phyloP scores from a whole-genome alignment of 2,888 invertebrate species.

The Empis livida region DNA sequence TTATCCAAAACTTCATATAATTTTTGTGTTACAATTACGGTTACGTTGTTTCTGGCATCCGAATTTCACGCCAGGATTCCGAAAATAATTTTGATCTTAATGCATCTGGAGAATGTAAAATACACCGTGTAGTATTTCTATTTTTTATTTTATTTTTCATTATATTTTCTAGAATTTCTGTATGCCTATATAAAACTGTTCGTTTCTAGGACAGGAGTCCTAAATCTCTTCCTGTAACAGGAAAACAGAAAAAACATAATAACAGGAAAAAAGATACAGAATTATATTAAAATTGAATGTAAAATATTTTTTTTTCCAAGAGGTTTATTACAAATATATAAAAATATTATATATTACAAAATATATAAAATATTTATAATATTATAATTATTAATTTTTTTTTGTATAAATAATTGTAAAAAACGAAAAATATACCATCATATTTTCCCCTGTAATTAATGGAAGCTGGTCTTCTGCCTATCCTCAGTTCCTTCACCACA shows the following conservation, averaged over 20 bases:
- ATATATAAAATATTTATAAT: neutral
- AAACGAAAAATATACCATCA: conserved; percentile 28
- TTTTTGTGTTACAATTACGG: conserved; percentile 73
- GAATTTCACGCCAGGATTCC: conserved; percentile 50
- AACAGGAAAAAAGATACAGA: conserved; percentile 16
- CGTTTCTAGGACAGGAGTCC: conserved; percentile 79
- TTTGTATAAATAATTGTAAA: neutral
- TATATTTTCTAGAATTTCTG: conserved; percentile 61
- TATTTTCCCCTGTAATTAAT: conserved; percentile 46
- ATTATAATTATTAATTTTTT: neutral
- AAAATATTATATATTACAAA: neutral
- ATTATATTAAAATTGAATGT: neutral
- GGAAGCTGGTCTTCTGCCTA: conserved; percentile 68
- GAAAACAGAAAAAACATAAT: no score
- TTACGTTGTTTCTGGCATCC: conserved; percentile 71
- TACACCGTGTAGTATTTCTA: conserved; percentile 80
- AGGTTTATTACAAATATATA: neutral
- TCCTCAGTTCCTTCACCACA: conserved; percentile 58
- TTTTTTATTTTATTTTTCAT: conserved; percentile 69
- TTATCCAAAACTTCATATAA: conserved; percentile 76
- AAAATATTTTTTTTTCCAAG: neutral
- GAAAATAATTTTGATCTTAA: no score
- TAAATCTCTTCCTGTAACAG: conserved; percentile 78
- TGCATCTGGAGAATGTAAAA: conserved; percentile 18
- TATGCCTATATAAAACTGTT: conserved; percentile 75